Conservation (phyloP, 92 coral and sea anemone species). For the Phenganax marumi region DNA sequence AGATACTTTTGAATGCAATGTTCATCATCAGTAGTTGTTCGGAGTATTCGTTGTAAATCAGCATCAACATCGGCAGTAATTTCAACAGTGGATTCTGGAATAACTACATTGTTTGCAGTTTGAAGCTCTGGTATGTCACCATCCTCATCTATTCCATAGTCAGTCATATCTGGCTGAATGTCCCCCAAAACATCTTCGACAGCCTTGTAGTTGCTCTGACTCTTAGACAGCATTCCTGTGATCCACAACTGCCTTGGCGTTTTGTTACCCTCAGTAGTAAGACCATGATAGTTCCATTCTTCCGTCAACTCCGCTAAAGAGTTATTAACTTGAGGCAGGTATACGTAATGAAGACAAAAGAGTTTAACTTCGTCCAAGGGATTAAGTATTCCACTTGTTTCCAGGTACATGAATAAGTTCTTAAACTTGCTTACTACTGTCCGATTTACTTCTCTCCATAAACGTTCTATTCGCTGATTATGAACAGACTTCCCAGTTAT, state of each 20-base stretch:
- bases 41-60: slow-evolving; percentile 41
- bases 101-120: slow-evolving; percentile 46
- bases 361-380: slow-evolving; percentile 46
- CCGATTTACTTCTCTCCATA: slow-evolving; percentile 54
- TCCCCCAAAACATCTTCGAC: slow-evolving; percentile 43
- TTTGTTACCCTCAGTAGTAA: slow-evolving; percentile 43
- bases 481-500: slow-evolving; percentile 51
- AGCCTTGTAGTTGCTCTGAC: slow-evolving; percentile 41
- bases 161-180: slow-evolving; percentile 21
- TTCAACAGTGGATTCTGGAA: slow-evolving; percentile 51
- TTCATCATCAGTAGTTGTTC: slow-evolving; percentile 25
- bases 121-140: slow-evolving; percentile 56
- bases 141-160: slow-evolving; percentile 53
- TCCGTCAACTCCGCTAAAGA: slow-evolving; percentile 31
- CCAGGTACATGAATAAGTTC: slow-evolving; percentile 59
- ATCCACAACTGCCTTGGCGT: slow-evolving; percentile 56
- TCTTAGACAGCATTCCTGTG: slow-evolving; percentile 38
- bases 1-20: slow-evolving; percentile 49
- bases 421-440: slow-evolving; percentile 52
- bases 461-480: slow-evolving; percentile 49
- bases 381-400: slow-evolving; percentile 54
- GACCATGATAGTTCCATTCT: slow-evolving; percentile 50
- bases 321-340: slow-evolving; percentile 36
- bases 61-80: slow-evolving; percentile 20
- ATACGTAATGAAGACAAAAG: slow-evolving; percentile 50